Percentiles rank a stretch among this genome's conserved stretches.
phyloP scores from a whole-genome alignment of 2,797 vertebrate genomes.

The Rhinella marina region DNA sequence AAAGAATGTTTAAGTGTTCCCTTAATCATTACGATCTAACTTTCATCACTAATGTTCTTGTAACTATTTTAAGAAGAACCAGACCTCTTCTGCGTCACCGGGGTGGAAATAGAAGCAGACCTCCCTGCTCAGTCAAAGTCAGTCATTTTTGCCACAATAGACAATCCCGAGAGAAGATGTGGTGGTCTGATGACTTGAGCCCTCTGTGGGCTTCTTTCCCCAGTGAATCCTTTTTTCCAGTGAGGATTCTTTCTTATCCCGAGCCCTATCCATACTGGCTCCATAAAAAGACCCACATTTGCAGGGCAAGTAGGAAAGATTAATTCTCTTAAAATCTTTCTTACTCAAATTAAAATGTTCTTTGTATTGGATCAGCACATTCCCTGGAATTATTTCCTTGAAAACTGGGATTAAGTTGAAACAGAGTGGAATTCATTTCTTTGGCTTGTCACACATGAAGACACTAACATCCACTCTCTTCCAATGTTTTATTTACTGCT shows the following conservation, averaged over 20 bases:
- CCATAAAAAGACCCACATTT: slow-evolving; percentile 29
- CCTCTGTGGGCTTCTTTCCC: slow-evolving; percentile 29
- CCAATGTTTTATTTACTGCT: slow-evolving; percentile 27
- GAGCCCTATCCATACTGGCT: slow-evolving; percentile 13
- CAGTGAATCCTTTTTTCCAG: slow-evolving; percentile 9
- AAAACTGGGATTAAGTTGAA: slow-evolving; percentile 39
- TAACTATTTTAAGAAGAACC: slow-evolving; percentile 24
- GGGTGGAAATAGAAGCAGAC: slow-evolving; percentile 32
- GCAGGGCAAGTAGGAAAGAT: slow-evolving; percentile 20
- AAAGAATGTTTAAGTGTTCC: slow-evolving; percentile 1
- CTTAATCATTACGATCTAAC: slow-evolving; percentile 21
- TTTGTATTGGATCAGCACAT: slow-evolving; percentile 38
- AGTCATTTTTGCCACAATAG: slow-evolving; percentile 13
- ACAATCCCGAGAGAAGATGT: not conserved
- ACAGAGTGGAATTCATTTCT: slow-evolving; percentile 18
- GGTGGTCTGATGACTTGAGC: not conserved
- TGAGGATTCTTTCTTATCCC: slow-evolving; percentile 13
- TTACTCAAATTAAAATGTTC: slow-evolving; percentile 23
- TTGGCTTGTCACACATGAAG: not conserved
- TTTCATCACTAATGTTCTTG: slow-evolving; percentile 9
- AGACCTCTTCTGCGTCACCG: slow-evolving; percentile 12
- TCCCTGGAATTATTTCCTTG: slow-evolving; percentile 31
- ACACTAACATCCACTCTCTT: slow-evolving; percentile 3
- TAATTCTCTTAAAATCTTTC: slow-evolving; percentile 1
- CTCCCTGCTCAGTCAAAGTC: not conserved